Conservation (phyloP, 1,140 invertebrate genomes). For the Fragariocoptes setiger region DNA sequence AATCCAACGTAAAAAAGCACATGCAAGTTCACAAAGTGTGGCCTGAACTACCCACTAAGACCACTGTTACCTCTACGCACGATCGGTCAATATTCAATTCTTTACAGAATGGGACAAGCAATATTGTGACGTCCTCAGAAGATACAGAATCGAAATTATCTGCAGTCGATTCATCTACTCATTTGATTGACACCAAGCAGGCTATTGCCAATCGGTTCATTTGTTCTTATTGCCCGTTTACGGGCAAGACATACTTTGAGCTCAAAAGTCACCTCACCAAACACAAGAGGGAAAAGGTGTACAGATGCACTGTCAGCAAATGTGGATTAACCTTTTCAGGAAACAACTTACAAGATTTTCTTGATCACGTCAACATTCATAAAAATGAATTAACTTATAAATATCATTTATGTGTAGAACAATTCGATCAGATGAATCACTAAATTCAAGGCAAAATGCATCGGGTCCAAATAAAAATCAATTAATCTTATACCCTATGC, state of each 20-base stretch:
- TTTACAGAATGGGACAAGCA: background rate
- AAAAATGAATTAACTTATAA: slow-evolving; percentile 26
- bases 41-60: background rate
- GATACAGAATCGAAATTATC: background rate
- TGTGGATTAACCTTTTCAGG: slow-evolving; percentile 24
- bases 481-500: background rate
- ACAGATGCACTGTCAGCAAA: slow-evolving; percentile 28
- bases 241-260: slow-evolving; percentile 21
- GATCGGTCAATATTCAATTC: slow-evolving; percentile 3
- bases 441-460: background rate
- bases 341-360: slow-evolving; percentile 26
- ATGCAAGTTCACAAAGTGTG: slow-evolving; percentile 51
- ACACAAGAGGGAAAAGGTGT: slow-evolving; percentile 26
- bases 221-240: slow-evolving; percentile 22
- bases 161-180: background rate
- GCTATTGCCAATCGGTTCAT: slow-evolving; percentile 21
- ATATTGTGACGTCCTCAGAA: background rate
- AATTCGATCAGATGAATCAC: slow-evolving; percentile 20
- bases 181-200: background rate
- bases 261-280: slow-evolving; percentile 22
- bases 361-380: slow-evolving; percentile 25
- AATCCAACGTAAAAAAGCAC: slow-evolving; percentile 84
- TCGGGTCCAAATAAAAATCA: background rate
- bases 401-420: slow-evolving; percentile 27
- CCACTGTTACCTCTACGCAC: too few species aligned